Percentiles rank a stretch among this genome's conserved stretches.
These are phyloP conservation scores for Yponomeuta sedellus DNA, from an alignment of 2,888 invertebrate species.

Conservation along the genomic window DNA sequence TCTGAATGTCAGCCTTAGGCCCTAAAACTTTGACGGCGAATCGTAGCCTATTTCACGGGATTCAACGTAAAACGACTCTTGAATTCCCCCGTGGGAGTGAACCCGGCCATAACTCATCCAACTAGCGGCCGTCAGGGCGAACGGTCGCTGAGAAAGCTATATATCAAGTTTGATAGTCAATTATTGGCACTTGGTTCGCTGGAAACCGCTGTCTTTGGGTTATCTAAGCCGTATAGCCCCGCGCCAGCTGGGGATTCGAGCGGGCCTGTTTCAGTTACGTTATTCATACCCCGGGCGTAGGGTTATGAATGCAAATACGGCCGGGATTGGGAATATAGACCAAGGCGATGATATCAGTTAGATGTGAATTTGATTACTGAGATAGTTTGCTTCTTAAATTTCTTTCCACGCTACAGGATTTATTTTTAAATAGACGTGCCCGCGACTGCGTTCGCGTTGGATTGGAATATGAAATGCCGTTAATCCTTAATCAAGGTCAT, in stretches of 20 bases:
- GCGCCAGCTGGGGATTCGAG: constrained; percentile 32
- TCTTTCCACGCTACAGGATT: background rate
- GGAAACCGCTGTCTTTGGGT: constrained; percentile 55
- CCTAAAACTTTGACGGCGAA: constrained; percentile 6
- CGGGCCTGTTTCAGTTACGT: constrained; percentile 41
- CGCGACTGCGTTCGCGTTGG: no score
- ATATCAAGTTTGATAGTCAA: constrained; percentile 73
- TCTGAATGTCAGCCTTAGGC: no score
- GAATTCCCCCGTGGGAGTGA: constrained; percentile 46
- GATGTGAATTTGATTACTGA: background rate
- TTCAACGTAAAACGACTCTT: constrained; percentile 37
- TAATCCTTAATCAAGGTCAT: no score
- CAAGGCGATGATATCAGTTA: background rate
- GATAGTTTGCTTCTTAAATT: background rate
- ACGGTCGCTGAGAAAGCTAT: constrained; percentile 53
- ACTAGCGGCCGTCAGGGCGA: constrained; percentile 55
- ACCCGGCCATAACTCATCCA: constrained; percentile 59
- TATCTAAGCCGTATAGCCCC: constrained; percentile 46
- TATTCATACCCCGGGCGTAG: constrained; percentile 43
- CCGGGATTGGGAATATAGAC: constrained; percentile 16
- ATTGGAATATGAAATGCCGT: no score
- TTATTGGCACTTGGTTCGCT: constrained; percentile 66
- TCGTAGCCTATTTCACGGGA: constrained; percentile 16
- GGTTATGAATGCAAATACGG: constrained; percentile 36
- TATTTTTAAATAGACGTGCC: no score